Percentiles rank a stretch among this genome's conserved stretches.
Evolutionary conservation across 2,113 vertebrate genomes (phyloP).

Genomic region (Pimephales promelas): DNA sequence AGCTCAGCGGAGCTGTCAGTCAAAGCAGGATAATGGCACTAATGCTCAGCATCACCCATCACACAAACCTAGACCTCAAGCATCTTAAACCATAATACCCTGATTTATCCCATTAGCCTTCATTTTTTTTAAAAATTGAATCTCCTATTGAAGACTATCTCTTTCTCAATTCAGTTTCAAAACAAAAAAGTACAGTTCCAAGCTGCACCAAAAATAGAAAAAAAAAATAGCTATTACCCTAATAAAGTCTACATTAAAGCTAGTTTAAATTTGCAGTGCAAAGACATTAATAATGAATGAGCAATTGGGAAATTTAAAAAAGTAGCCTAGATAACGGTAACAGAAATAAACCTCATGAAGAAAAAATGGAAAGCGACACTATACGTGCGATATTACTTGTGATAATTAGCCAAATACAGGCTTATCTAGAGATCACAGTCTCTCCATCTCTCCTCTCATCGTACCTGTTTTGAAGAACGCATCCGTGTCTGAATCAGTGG

Average conservation of each 20-base stretch:
- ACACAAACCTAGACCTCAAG: not conserved
- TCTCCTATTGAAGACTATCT: not conserved
- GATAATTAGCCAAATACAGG: not conserved
- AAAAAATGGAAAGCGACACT: not conserved
- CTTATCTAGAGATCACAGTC: not conserved
- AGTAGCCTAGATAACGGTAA: not conserved
- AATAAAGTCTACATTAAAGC: too few relatives aligned
- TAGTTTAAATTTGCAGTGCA: too few relatives aligned
- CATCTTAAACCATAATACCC: conserved; percentile 6
- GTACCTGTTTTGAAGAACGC: conserved; percentile 89
- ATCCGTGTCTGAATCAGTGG: conserved; percentile 84
- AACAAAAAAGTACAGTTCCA: not conserved
- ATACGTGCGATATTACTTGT: not conserved
- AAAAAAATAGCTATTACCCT: not conserved
- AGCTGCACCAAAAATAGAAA: not conserved
- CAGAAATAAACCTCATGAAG: not conserved
- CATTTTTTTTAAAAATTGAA: not conserved
- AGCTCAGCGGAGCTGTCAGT: conserved; percentile 44
- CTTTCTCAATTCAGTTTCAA: not conserved
- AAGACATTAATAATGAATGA: not conserved
- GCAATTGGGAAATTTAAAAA: not conserved
- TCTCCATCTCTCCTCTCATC: conserved; percentile 32
- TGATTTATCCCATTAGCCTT: not conserved
- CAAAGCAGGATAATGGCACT: conserved; percentile 19
- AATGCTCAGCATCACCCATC: not conserved